Percentiles rank a stretch among this genome's conserved stretches.
Conservation (phyloP, 2,797 vertebrate genomes). For the Varecia variegata region DNA sequence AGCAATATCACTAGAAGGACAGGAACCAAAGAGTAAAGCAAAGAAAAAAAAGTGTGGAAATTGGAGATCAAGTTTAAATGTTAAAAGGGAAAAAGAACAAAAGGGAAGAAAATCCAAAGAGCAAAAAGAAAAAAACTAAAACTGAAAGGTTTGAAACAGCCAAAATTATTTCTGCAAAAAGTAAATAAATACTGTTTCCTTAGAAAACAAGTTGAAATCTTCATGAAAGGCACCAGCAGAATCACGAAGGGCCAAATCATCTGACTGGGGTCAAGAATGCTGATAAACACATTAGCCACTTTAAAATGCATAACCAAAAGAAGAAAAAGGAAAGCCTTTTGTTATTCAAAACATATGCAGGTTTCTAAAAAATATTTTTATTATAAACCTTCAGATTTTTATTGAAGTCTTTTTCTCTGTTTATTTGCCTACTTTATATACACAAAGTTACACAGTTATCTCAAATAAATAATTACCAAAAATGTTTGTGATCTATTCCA, state of each 20-base stretch:
- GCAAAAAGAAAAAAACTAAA: background rate
- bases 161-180: constrained; percentile 11
- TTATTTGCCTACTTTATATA: constrained; percentile 21
- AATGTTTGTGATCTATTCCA: background rate
- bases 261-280: background rate
- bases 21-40: background rate
- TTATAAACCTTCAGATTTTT: background rate
- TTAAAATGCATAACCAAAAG: background rate
- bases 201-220: background rate
- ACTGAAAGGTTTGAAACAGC: background rate
- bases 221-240: background rate
- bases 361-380: constrained; percentile 20
- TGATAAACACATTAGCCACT: background rate
- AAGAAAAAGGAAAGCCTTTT: background rate
- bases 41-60: background rate
- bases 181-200: background rate
- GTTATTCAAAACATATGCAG: constrained; percentile 44
- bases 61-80: background rate
- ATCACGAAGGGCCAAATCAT: background rate
- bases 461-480: constrained; percentile 31
- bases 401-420: background rate
- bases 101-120: background rate
- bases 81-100: background rate
- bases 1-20: background rate
- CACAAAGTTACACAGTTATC: background rate